These are phyloP conservation scores for Drosophila bocki DNA, from an alignment of 1,140 invertebrate species.

Conservation along the genomic window DNA sequence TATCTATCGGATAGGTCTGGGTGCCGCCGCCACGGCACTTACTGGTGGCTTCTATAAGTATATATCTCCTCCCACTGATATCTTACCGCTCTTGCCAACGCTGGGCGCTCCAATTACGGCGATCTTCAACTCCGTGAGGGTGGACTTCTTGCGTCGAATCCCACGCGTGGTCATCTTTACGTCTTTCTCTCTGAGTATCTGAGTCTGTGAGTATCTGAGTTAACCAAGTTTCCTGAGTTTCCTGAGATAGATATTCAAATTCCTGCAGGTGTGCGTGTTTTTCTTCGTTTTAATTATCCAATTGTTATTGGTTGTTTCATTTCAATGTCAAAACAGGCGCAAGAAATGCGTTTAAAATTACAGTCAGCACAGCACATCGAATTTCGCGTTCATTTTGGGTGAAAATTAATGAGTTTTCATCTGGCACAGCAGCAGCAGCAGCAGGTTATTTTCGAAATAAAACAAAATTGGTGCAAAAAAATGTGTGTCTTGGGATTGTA, in stretches of 20 bases:
- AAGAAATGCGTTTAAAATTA: constrained; percentile 72
- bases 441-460: constrained; percentile 50
- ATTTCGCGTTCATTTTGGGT: constrained; percentile 38
- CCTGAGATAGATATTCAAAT: constrained; percentile 14
- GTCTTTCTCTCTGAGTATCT: constrained; percentile 17
- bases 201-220: neutral
- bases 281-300: constrained; percentile 62
- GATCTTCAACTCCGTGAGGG: constrained; percentile 94
- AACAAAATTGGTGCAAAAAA: constrained; percentile 19
- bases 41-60: constrained; percentile 7
- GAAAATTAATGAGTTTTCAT: constrained; percentile 58
- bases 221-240: constrained; percentile 60
- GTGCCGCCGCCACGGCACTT: constrained; percentile 17
- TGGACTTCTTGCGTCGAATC: constrained; percentile 94
- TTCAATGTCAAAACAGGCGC: constrained; percentile 76
- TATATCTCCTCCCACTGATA: constrained; percentile 4
- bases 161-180: constrained; percentile 88
- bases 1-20: constrained; percentile 40
- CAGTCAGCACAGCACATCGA: constrained; percentile 34
- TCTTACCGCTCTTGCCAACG: constrained; percentile 94
- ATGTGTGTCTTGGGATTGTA: constrained; percentile 41
- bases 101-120: constrained; percentile 93
- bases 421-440: constrained; percentile 21
- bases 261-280: constrained; percentile 54
- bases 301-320: constrained; percentile 51